Evolutionary conservation across 2,888 invertebrate genomes (phyloP).

Genomic region (Diaprepes abbreviatus): DNA sequence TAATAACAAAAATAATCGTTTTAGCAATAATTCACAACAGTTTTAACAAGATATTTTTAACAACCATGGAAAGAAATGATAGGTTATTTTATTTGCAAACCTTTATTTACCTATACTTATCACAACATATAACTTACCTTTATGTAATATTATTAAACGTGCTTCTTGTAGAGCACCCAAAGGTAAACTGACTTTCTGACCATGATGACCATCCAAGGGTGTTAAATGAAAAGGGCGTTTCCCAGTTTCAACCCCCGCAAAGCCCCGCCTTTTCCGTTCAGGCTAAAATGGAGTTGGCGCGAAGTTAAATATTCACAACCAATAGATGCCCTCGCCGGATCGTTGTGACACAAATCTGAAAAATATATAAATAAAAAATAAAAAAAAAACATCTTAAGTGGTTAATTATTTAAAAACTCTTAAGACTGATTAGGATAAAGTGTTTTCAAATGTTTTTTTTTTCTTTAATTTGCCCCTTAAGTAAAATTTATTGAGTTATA

Average conservation of each 20-base stretch:
- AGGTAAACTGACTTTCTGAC: conserved; percentile 37
- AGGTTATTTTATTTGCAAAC: no score
- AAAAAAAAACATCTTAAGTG: neutral
- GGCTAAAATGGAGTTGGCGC: conserved; percentile 60
- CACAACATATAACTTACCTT: conserved; percentile 28
- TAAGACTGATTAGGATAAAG: neutral
- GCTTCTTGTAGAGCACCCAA: conserved; percentile 24
- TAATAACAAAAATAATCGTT: no score
- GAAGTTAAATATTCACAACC: conserved; percentile 36
- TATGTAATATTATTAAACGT: neutral
- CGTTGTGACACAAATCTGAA: neutral
- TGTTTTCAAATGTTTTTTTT: neutral
- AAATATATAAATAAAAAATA: conserved; percentile 27
- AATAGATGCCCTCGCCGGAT: conserved; percentile 6
- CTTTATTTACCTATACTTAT: neutral
- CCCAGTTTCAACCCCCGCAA: conserved; percentile 39
- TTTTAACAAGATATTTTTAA: no score
- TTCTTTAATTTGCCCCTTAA: neutral
- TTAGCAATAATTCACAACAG: neutral
- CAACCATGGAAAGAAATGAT: no score
- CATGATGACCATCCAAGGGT: conserved; percentile 40
- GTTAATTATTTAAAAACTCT: neutral
- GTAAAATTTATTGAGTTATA: no score
- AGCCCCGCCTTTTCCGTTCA: conserved; percentile 61
- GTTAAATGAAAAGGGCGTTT: conserved; percentile 27